Percentiles rank a stretch among this genome's conserved stretches.
Conservation (phyloP, 1,140 invertebrate species). For the Cardiocondyla obscurior region DNA sequence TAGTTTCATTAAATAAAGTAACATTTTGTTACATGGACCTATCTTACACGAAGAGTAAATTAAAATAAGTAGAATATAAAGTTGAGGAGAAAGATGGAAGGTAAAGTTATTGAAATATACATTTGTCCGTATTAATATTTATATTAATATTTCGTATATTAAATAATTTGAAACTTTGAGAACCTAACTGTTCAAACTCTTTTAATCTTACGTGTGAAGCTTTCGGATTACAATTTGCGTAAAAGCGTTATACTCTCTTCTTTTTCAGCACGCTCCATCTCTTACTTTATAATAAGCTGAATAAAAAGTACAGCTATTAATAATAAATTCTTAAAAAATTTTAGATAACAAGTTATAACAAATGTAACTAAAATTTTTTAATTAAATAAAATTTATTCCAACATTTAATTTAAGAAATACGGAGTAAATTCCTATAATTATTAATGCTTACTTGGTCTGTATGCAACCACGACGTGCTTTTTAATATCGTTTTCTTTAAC, state of each 20-base stretch:
- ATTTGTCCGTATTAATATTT: slow-evolving; percentile 2
- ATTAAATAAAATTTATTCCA: slow-evolving; percentile 22
- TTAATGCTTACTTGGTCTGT: slow-evolving; percentile 75
- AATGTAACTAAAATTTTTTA: neutral
- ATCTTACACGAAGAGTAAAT: neutral
- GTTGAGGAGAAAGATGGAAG: neutral
- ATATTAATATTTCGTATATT: slow-evolving; percentile 17
- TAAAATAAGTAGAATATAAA: no score
- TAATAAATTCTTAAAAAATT: neutral
- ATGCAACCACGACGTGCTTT: slow-evolving; percentile 62
- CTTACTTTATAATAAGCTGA: slow-evolving; percentile 76
- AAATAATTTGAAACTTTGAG: neutral
- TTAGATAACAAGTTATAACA: neutral
- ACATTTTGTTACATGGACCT: neutral
- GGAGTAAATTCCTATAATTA: no score
- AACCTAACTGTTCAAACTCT: neutral
- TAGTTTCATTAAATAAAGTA: neutral
- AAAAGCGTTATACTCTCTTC: neutral
- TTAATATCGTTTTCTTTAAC: slow-evolving; percentile 57
- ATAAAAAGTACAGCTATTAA: neutral
- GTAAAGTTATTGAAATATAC: neutral
- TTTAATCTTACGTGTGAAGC: neutral
- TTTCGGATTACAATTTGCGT: neutral
- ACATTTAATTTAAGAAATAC: no score
- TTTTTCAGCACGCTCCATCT: slow-evolving; percentile 62